Base-by-base conservation (phyloP, 2,797 vertebrate species). In the Scleropages formosus region DNA sequence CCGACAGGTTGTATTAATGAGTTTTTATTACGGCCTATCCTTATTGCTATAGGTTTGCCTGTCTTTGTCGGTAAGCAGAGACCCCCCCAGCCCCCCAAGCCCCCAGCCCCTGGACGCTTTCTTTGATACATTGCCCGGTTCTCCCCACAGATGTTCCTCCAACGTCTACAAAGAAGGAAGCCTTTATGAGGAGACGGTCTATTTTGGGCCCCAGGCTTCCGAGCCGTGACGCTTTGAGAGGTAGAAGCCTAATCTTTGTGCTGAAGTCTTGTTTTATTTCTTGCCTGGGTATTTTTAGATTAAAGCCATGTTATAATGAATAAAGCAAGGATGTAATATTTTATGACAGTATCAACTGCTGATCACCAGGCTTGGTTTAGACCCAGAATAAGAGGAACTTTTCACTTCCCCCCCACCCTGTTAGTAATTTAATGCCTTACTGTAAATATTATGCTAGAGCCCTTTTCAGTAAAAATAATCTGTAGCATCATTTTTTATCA, bases 91-190 rank as follows among this genome's bases (percentile, higher is more conserved):
- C 89, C 90, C 90, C 80, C 80, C 85, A 86, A 86, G 88, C 90
- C 89, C 84, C 87, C 89, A 89, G 90, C 92, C 88, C 20, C 91
- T 90, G 81, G 89, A 85, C 80, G 85, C 84, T 89, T 84, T 84
- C 91, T 94, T 94, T 94, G 93, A 94, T 92, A 91, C 87, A 82
- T 82, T 93, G 91, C 92, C 93, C 89, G 78, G 91, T 86, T 89
- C 87, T 90, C 89, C 91, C 88, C 81, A 87, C 93, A 94, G 92
- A 93, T 94, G 93, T 94, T 93, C 84, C 92, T 92, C 85, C 88
- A 79, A 87, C n/a, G 86, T 93, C 91, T 93, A 94, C 93, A 93
- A 93, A 94, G 92, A 93, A 93, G 87, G 87, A 90, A 85, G 85
- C 85, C 91, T 93, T 93, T 92, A 91, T 93, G 90, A 92, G 90